Percentiles rank a stretch among this genome's conserved stretches.
Evolutionary conservation across 2,888 invertebrate species (phyloP).

Genomic region (Microchrysa polita): DNA sequence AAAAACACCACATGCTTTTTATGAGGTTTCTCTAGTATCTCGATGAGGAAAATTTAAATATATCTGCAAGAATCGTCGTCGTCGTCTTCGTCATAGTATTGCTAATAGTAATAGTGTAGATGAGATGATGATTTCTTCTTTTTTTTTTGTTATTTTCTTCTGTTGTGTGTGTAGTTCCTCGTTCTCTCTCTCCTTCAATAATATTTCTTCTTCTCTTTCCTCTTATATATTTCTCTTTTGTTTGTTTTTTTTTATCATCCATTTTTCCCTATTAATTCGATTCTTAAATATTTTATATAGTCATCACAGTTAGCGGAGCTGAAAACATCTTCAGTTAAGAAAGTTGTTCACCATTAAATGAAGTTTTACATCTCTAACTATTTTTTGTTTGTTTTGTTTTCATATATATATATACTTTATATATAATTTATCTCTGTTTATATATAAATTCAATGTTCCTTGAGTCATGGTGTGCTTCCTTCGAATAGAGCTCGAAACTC

Average conservation of each 20-base stretch:
- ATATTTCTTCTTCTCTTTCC: not conserved
- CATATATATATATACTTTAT: constrained; percentile 48
- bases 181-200: not conserved
- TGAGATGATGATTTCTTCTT: constrained; percentile 53
- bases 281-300: constrained; percentile 63
- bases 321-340: constrained; percentile 63
- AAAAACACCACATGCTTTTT: constrained; percentile 57
- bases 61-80: constrained; percentile 55
- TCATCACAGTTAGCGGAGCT: constrained; percentile 66
- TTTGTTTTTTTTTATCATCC: constrained; percentile 38
- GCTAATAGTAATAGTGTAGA: constrained; percentile 50
- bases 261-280: constrained; percentile 54
- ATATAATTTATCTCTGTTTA: too few species aligned
- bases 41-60: constrained; percentile 53
- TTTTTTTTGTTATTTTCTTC: constrained; percentile 32
- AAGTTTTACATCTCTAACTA: constrained; percentile 53
- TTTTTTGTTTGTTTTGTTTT: not conserved
- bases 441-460: constrained; percentile 50
- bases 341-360: constrained; percentile 59
- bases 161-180: not conserved
- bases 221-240: too few species aligned
- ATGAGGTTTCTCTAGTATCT: constrained; percentile 52
- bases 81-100: constrained; percentile 54
- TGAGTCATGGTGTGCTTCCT: constrained; percentile 64
- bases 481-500: constrained; percentile 65